A percentile compares a stretch with the other conserved stretches of the same genome.
Conservation (phyloP, 2,113 vertebrate genomes). For the Coptodon rendalli region DNA sequence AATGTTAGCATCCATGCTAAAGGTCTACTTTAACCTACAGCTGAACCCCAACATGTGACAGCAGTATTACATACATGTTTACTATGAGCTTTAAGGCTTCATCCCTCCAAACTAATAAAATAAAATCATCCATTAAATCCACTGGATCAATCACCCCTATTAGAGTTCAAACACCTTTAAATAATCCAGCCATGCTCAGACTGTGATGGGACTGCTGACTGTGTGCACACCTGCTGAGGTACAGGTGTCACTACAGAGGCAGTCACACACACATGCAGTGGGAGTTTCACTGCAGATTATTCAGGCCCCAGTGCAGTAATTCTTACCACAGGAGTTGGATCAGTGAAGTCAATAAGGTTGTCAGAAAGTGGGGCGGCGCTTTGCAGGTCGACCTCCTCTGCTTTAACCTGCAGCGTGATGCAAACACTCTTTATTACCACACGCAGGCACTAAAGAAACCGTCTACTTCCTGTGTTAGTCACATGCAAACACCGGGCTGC, state of each 20-base stretch:
- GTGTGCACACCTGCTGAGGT: no score
- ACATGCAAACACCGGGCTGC: not conserved
- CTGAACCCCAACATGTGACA: not conserved
- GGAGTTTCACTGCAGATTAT: not conserved
- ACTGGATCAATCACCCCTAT: not conserved
- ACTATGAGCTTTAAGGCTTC: not conserved
- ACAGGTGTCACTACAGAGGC: not conserved
- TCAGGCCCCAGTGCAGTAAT: not conserved
- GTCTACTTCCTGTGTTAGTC: not conserved
- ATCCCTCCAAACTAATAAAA: not conserved
- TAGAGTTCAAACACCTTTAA: not conserved
- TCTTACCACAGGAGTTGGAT: constrained; percentile 78
- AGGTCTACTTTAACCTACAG: not conserved
- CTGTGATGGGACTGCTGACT: not conserved
- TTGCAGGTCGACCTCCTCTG: constrained; percentile 77
- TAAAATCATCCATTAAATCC: not conserved
- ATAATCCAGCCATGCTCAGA: not conserved
- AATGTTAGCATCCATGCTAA: not conserved
- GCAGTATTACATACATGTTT: not conserved
- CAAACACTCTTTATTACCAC: not conserved
- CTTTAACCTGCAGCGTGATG: constrained; percentile 68
- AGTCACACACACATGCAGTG: not conserved
- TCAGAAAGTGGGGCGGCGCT: constrained; percentile 67
- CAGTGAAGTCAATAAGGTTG: constrained; percentile 93
- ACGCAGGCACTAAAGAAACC: not conserved